Conservation (phyloP, 2,888 invertebrate species). For the Drosophila atroscutellata region DNA sequence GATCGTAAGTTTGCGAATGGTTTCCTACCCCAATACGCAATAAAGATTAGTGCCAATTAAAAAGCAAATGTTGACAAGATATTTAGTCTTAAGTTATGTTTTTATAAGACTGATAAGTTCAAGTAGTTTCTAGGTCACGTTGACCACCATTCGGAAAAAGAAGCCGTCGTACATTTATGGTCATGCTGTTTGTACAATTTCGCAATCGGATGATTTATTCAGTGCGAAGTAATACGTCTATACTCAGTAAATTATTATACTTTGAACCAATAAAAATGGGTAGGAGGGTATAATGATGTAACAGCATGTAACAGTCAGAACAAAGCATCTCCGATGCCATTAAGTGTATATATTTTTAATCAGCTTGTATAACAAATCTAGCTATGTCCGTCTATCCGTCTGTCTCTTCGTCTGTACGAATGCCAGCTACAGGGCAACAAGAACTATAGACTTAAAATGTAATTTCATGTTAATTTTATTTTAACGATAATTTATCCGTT, state of each 20-base stretch:
- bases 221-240: conserved; percentile 1
- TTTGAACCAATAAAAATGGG: neutral
- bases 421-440: no score
- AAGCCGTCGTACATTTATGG: conserved; percentile 1
- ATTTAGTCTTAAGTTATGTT: conserved; percentile 11
- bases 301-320: no score
- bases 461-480: no score
- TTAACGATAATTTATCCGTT: neutral
- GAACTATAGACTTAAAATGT: no score
- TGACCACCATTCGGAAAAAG: conserved; percentile 6
- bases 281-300: neutral
- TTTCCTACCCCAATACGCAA: conserved; percentile 30
- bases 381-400: no score
- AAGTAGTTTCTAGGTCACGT: conserved; percentile 7
- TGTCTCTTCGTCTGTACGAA: no score
- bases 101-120: conserved; percentile 42
- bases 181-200: neutral
- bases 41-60: conserved; percentile 28
- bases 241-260: neutral
- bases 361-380: no score
- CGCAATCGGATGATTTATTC: conserved; percentile 7
- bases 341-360: no score
- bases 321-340: no score
- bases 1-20: conserved; percentile 52
- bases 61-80: conserved; percentile 39